A percentile compares a stretch with the other conserved stretches of the same genome.
Evolutionary conservation across 1,140 invertebrate genomes (phyloP).

Genomic region (Holcopasites calliopsidis): DNA sequence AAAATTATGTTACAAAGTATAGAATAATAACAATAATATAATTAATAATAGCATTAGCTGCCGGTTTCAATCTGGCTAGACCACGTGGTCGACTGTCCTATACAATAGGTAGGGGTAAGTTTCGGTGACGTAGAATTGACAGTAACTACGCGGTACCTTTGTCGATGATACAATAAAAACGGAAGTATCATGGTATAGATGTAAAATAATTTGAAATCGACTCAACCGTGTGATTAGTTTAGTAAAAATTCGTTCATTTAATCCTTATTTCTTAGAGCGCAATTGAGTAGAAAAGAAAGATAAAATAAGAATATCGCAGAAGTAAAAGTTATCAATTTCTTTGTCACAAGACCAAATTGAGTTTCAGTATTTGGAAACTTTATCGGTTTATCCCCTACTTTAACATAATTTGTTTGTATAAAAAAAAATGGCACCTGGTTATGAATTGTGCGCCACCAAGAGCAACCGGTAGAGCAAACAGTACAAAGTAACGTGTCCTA

Average conservation of each 20-base stretch:
- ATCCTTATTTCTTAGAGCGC: not conserved
- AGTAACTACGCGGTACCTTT: slow-evolving; percentile 20
- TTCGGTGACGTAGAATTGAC: slow-evolving; percentile 43
- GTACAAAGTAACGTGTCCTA: slow-evolving; percentile 73
- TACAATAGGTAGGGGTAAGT: slow-evolving; percentile 66
- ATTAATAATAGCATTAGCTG: slow-evolving; percentile 44
- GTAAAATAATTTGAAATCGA: not conserved
- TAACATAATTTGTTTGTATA: too few relatives aligned
- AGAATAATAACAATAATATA: slow-evolving; percentile 35
- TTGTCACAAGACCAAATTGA: too few relatives aligned
- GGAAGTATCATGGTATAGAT: not conserved
- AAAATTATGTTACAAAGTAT: slow-evolving; percentile 22
- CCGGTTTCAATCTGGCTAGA: slow-evolving; percentile 25
- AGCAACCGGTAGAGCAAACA: slow-evolving; percentile 71
- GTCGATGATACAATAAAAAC: not conserved
- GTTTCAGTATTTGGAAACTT: too few relatives aligned
- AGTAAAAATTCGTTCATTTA: not conserved
- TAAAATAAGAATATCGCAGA: too few relatives aligned
- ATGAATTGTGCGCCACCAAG: slow-evolving; percentile 52
- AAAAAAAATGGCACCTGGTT: slow-evolving; percentile 17
- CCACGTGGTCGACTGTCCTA: slow-evolving; percentile 64
- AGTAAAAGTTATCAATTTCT: too few relatives aligned
- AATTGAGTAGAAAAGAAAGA: too few relatives aligned
- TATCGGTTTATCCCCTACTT: too few relatives aligned
- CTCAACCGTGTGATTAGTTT: not conserved